phyloP scores from a whole-genome alignment of 2,888 invertebrate genomes.

The Xestia xanthographa region DNA sequence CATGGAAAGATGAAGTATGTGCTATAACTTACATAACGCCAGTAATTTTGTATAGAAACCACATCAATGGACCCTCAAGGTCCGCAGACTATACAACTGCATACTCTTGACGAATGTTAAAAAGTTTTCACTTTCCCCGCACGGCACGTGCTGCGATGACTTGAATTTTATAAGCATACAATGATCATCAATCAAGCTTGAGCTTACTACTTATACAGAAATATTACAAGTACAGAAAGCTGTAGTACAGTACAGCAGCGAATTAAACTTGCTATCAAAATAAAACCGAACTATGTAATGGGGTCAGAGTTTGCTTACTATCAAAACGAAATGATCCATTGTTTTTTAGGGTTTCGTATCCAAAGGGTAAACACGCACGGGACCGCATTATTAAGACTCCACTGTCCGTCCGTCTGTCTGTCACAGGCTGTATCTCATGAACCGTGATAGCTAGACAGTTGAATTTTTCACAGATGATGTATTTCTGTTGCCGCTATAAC shows the following conservation, averaged over 20 bases:
- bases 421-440: too few species aligned
- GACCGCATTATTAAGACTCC: too few species aligned
- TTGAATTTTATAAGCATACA: conserved; percentile 36
- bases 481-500: too few species aligned
- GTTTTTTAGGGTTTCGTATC: too few species aligned
- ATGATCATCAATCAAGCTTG: not conserved
- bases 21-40: conserved; percentile 4
- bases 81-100: conserved; percentile 4
- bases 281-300: not conserved
- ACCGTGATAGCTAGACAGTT: too few species aligned
- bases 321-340: not conserved
- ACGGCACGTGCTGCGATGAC: conserved; percentile 26
- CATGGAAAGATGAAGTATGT: not conserved
- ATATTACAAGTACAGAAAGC: not conserved
- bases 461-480: too few species aligned
- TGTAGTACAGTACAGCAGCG: not conserved
- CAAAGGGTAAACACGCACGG: too few species aligned
- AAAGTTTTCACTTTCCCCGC: conserved; percentile 41
- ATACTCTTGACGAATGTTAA: conserved; percentile 17
- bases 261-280: not conserved
- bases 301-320: not conserved
- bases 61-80: conserved; percentile 27
- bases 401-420: too few species aligned
- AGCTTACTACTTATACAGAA: not conserved
- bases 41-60: conserved; percentile 27